These are phyloP conservation scores for Phalacrocorax aristotelis DNA, from an alignment of 2,113 vertebrate species.

Conservation along the genomic window DNA sequence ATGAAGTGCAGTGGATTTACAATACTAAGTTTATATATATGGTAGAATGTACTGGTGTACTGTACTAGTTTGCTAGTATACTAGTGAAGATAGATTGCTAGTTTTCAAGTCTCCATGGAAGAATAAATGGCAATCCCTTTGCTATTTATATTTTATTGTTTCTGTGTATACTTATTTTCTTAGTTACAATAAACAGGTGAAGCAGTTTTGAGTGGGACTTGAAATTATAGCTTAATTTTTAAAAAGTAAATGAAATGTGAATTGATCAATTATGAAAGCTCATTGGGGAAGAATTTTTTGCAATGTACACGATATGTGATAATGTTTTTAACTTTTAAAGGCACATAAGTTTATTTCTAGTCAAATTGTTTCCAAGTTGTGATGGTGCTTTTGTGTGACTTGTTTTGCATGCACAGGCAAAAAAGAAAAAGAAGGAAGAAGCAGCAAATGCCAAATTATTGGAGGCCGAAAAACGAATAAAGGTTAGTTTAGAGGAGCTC, in stretches of 20 bases:
- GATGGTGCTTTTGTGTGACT: slow-evolving; percentile 78
- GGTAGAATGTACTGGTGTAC: background rate
- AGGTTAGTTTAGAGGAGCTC: slow-evolving; percentile 84
- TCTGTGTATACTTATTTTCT: background rate
- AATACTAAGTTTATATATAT: background rate
- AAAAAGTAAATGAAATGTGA: background rate
- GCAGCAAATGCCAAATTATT: slow-evolving; percentile 94
- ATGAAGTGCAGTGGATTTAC: background rate
- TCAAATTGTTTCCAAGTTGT: slow-evolving; percentile 69
- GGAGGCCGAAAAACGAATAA: slow-evolving; percentile 93
- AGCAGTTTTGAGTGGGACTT: background rate
- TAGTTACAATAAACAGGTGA: background rate
- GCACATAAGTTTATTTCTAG: slow-evolving; percentile 65
- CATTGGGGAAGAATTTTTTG: background rate
- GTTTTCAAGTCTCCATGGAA: background rate
- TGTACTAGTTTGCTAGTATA: background rate
- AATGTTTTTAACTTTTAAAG: slow-evolving; percentile 59
- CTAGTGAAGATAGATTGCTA: background rate
- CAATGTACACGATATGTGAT: background rate
- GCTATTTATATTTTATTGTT: background rate
- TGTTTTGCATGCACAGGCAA: slow-evolving; percentile 88
- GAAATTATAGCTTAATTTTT: background rate
- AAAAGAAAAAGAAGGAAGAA: slow-evolving; percentile 96
- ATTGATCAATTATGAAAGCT: background rate
- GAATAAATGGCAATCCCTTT: background rate